Conservation (phyloP, 2,888 invertebrate species). For the Eudasyphora cyanicolor region DNA sequence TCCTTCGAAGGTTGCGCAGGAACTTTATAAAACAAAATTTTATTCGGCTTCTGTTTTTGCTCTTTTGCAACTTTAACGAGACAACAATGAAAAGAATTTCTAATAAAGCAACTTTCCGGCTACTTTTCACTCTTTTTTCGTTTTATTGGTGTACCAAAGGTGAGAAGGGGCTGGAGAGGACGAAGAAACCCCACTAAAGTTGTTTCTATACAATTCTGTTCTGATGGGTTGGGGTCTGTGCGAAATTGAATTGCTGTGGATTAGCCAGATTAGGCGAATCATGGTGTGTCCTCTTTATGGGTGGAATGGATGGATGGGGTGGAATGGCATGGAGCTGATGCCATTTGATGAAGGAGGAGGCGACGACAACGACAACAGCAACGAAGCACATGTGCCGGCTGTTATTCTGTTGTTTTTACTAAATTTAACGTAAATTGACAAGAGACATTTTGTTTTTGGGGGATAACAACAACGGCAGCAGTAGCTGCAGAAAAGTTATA, state of each 20-base stretch:
- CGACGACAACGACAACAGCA: too few relatives aligned
- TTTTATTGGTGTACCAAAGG: neutral
- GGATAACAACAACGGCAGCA: neutral
- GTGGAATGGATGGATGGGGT: neutral
- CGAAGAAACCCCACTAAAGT: too few relatives aligned
- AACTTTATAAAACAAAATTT: neutral
- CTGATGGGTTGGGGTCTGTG: neutral
- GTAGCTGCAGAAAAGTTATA: slow-evolving; percentile 18
- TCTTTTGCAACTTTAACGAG: slow-evolving; percentile 28
- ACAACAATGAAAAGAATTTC: slow-evolving; percentile 12
- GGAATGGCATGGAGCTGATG: neutral
- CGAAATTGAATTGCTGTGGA: slow-evolving; percentile 1
- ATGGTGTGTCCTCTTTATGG: neutral
- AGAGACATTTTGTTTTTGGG: slow-evolving; percentile 34
- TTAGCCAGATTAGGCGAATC: slow-evolving; percentile 32
- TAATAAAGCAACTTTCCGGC: slow-evolving; percentile 32
- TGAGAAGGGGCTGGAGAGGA: neutral
- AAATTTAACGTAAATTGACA: slow-evolving; percentile 52
- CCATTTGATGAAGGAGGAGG: slow-evolving; percentile 8
- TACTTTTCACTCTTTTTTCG: neutral
- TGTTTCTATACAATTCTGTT: neutral
- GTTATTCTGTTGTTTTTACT: slow-evolving; percentile 25
- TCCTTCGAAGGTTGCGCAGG: too few relatives aligned
- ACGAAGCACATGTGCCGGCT: slow-evolving; percentile 39
- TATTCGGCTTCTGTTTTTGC: neutral